Base-by-base conservation (phyloP, 2,888 invertebrate species). In the Agriopis marginaria region DNA sequence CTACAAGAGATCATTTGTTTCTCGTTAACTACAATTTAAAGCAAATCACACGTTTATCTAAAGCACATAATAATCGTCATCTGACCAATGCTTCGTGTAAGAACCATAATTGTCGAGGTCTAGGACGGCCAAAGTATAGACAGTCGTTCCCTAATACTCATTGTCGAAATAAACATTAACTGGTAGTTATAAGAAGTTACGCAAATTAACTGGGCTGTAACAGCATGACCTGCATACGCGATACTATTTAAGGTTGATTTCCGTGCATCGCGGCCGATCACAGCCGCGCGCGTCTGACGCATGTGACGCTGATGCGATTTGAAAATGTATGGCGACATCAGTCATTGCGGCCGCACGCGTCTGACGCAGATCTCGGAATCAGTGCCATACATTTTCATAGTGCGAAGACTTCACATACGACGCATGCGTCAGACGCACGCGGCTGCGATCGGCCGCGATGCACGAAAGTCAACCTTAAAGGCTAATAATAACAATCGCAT, bases 161-260 rank as follows among this genome's bases (percentile, higher is more conserved):
- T 84, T 85, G 83, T 80, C 78, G 72, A 77, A 75, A 76, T 66
- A 39, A 61, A 63, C 53, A 42, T 45, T 70, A 63, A 60, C 49
- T 55, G 54, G 68, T 58, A 66, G 58, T 61, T 40, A 23, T 23
- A 64, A 71, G 23, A 60, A 50, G 68, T 85, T 85, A 79, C 85
- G 84, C 78, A 85, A 85, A 84, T 70, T 82, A 79, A 85, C 70
- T 83, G 82, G 82, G 76, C 79, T 83, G 85, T 82, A 83, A 84
- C 86, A 76, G 60, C 74, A 75, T 75, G 79, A 77, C 81, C 81
- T 68, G 78, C 78, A 78, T 81, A 71, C 67, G 39, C 59, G 66
- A 63, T 45, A 66, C 63, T 63, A 70, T 70, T 67, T 17, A 67
- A 40, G 40, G 40, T 23, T 23, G 17, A 23, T 2, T 23, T 23